Percentiles rank a stretch among this genome's conserved stretches.
Evolutionary conservation across 2,113 vertebrate species (phyloP).

Genomic region (Pyrgilauda ruficollis): DNA sequence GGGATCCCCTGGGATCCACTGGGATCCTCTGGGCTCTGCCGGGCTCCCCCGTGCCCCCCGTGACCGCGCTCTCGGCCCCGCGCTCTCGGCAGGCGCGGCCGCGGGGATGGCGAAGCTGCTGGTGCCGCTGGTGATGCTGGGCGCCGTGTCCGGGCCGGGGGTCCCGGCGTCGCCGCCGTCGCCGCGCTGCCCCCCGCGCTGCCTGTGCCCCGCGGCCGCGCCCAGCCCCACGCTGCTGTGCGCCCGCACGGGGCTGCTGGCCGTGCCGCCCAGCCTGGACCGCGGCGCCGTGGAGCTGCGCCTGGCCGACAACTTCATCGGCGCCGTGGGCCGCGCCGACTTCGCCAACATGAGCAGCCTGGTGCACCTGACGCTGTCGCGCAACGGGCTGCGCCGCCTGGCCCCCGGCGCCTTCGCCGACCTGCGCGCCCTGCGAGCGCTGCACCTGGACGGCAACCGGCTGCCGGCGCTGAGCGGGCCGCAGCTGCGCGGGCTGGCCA

Average conservation of each 20-base stretch:
- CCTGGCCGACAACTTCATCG: constrained; percentile 94
- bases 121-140: too few species aligned
- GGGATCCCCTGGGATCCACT: too few species aligned
- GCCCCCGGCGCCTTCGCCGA: constrained; percentile 85
- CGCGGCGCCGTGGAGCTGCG: constrained; percentile 91
- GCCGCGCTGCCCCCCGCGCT: constrained; percentile 81
- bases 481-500: too few species aligned
- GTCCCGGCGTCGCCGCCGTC: constrained; percentile 65
- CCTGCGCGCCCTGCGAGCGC: constrained; percentile 83
- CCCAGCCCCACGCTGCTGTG: constrained; percentile 92
- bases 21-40: too few species aligned
- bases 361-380: constrained; percentile 92
- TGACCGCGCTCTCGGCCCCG: too few species aligned
- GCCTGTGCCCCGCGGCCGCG: constrained; percentile 91
- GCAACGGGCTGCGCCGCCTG: constrained; percentile 92
- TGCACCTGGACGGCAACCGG: constrained; percentile 15
- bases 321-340: constrained; percentile 85
- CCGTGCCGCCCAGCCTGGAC: constrained; percentile 89
- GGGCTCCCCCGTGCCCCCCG: too few species aligned
- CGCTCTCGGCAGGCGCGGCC: too few species aligned
- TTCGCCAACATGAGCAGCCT: constrained; percentile 95
- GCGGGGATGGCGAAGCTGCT: too few species aligned
- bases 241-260: constrained; percentile 90
- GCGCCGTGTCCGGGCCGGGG: background rate
- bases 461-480: too few species aligned